phyloP scores from a whole-genome alignment of 1,140 invertebrate genomes.

The Linepithema humile region DNA sequence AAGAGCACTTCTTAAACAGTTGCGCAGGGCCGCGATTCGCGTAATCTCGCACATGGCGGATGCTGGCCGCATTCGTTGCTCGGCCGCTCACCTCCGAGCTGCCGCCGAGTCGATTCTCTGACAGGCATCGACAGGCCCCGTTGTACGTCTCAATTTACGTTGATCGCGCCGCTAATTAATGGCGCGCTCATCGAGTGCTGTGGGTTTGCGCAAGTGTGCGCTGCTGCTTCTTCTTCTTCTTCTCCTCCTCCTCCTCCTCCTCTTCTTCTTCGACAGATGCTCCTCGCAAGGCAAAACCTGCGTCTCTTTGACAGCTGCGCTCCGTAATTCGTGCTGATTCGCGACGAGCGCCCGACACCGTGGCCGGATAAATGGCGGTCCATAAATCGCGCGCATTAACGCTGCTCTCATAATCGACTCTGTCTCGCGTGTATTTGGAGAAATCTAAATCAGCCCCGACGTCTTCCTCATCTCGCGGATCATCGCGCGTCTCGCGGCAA shows the following conservation, averaged over 20 bases:
- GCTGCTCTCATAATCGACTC: constrained; percentile 53
- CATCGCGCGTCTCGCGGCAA: constrained; percentile 22
- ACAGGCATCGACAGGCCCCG: constrained; percentile 42
- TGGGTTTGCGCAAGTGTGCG: constrained; percentile 36
- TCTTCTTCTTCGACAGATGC: constrained; percentile 39
- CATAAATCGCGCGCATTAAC: constrained; percentile 51
- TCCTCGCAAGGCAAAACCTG: background rate
- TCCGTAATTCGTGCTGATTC: constrained; percentile 42
- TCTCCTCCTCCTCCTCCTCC: no score
- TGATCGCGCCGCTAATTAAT: constrained; percentile 52
- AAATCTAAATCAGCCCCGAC: constrained; percentile 55
- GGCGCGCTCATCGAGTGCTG: constrained; percentile 26
- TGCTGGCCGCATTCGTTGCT: background rate
- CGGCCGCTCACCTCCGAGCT: background rate
- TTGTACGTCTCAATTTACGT: constrained; percentile 46
- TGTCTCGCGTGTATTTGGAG: constrained; percentile 48
- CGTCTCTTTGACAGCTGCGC: constrained; percentile 48
- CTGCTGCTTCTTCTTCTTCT: constrained; percentile 16
- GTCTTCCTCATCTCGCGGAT: constrained; percentile 44
- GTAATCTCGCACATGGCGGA: constrained; percentile 36
- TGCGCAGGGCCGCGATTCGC: constrained; percentile 2
- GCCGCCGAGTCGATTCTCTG: constrained; percentile 3
- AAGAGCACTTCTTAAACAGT: constrained; percentile 37
- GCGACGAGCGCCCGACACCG: background rate
- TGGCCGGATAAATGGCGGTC: constrained; percentile 42